Evolutionary conservation across 2,797 vertebrate species (phyloP).

Genomic region (Sebastes kiyomatsui): DNA sequence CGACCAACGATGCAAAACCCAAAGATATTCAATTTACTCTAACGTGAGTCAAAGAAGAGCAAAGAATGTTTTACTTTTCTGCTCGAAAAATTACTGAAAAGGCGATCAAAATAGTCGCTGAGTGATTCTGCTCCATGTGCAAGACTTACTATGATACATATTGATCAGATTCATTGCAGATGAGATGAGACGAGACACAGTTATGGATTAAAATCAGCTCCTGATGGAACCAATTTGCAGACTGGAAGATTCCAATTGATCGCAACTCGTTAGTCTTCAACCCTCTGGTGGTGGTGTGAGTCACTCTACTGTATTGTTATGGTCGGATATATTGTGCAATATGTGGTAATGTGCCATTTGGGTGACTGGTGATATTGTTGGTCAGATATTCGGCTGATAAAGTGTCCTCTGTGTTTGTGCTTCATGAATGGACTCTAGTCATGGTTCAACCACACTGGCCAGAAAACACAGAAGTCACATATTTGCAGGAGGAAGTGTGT

Average conservation of each 20-base stretch:
- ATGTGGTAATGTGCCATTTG: neutral
- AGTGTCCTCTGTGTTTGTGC: constrained; percentile 45
- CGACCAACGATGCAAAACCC: no score
- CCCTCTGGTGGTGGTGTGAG: neutral
- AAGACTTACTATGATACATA: neutral
- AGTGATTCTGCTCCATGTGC: neutral
- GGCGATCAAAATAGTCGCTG: neutral
- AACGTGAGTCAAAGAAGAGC: neutral
- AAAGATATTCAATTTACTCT: neutral
- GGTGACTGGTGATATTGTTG: constrained; percentile 2
- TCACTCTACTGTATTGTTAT: neutral
- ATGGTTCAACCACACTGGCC: neutral
- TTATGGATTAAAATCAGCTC: neutral
- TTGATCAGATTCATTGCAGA: neutral
- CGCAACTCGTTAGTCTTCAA: neutral
- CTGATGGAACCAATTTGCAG: neutral
- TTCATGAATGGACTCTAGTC: constrained; percentile 41
- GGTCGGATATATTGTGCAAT: neutral
- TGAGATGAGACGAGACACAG: neutral
- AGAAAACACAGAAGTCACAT: constrained; percentile 27
- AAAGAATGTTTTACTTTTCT: neutral
- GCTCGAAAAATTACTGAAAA: neutral
- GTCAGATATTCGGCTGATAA: constrained; percentile 39
- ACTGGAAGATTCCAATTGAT: neutral
- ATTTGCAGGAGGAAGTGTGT: neutral